Evolutionary conservation across 2,797 vertebrate species (phyloP).

Genomic region (Coreius guichenoti): DNA sequence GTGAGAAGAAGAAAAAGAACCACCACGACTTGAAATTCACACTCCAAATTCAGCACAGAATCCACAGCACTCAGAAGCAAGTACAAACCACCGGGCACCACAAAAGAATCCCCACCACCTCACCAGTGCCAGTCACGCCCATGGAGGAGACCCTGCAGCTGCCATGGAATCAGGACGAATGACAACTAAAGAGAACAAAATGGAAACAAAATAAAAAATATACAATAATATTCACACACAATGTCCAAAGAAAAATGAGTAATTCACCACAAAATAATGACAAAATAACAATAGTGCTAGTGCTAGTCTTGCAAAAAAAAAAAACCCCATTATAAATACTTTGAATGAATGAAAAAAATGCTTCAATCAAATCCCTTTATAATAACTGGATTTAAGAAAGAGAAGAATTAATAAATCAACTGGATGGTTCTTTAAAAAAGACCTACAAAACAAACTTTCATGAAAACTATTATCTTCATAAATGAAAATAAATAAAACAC

Average conservation of each 20-base stretch:
- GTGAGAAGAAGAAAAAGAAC: not conserved
- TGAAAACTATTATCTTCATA: not conserved
- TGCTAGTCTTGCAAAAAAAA: not conserved
- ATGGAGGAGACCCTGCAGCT: not conserved
- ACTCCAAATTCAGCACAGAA: not conserved
- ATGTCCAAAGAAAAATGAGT: not conserved
- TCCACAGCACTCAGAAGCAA: not conserved
- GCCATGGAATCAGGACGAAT: not conserved
- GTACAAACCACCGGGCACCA: not conserved
- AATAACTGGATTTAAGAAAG: not conserved
- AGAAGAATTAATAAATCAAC: not conserved
- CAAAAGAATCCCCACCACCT: not conserved
- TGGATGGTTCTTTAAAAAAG: not conserved
- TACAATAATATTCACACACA: not conserved
- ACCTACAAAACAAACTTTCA: not conserved
- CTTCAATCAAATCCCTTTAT: not conserved
- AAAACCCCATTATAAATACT: not conserved
- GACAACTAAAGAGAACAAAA: not conserved
- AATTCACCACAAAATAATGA: no score
- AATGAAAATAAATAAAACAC: not conserved
- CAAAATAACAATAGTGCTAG: not conserved
- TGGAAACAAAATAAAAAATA: no score
- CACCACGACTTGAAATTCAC: not conserved
- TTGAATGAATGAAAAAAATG: not conserved
- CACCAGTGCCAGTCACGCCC: not conserved